A percentile compares a stretch with the other conserved stretches of the same genome.
phyloP scores from a whole-genome alignment of 2,888 invertebrate species.

The Chymomyza fuscimana region DNA sequence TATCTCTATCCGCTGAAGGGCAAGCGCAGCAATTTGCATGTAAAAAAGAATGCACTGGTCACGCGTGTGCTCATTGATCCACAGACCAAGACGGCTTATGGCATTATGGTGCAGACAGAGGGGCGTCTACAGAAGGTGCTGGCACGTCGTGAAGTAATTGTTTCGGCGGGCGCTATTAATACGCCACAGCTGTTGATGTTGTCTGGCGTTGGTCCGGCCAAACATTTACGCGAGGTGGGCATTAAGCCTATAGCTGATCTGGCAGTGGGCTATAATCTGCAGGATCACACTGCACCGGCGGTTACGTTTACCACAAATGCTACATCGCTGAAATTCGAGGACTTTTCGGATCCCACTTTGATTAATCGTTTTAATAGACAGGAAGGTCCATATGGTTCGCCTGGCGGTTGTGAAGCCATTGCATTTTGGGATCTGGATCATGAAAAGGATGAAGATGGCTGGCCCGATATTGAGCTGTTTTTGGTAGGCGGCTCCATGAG shows the following conservation, averaged over 20 bases:
- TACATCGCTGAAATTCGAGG: constrained; percentile 76
- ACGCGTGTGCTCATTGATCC: constrained; percentile 82
- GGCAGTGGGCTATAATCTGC: constrained; percentile 83
- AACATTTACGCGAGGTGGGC: constrained; percentile 81
- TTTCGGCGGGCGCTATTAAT: constrained; percentile 88
- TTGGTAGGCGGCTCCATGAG: constrained; percentile 82
- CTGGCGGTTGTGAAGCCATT: constrained; percentile 84
- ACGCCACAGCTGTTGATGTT: constrained; percentile 90
- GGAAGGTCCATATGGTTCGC: constrained; percentile 80
- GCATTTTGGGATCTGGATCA: constrained; percentile 84
- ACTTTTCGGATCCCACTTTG: constrained; percentile 73
- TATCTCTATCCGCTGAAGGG: constrained; percentile 82
- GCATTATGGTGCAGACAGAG: constrained; percentile 82
- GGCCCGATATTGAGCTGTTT: constrained; percentile 87
- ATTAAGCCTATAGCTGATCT: constrained; percentile 82
- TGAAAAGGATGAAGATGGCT: constrained; percentile 80
- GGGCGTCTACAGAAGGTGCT: constrained; percentile 79
- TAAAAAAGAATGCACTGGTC: constrained; percentile 81
- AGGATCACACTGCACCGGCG: constrained; percentile 85
- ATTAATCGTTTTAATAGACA: constrained; percentile 71
- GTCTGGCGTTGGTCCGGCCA: constrained; percentile 84
- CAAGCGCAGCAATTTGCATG: constrained; percentile 82
- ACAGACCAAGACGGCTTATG: constrained; percentile 80
- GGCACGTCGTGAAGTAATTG: constrained; percentile 85
- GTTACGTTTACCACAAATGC: constrained; percentile 83